Evolutionary conservation across 2,797 vertebrate genomes (phyloP).

Genomic region (Arnoldichthys spilopterus): DNA sequence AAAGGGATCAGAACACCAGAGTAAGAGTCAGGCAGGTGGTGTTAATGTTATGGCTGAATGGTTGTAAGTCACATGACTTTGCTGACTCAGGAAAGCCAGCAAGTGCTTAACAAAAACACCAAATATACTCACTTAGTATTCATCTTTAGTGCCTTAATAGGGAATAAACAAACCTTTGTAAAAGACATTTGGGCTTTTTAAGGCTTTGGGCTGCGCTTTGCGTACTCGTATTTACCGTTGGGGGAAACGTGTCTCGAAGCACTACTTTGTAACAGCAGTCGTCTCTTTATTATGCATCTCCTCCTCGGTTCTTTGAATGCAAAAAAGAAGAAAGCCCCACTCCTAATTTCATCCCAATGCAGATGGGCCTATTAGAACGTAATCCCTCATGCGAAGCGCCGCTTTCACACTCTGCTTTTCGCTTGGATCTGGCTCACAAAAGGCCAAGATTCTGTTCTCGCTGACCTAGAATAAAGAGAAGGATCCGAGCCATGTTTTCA

Average conservation of each 20-base stretch:
- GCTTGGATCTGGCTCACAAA: conserved; percentile 1
- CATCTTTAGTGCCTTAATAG: neutral
- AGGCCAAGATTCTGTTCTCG: neutral
- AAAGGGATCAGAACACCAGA: too few relatives aligned
- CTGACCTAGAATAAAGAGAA: conserved; percentile 1
- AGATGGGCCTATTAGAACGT: conserved; percentile 29
- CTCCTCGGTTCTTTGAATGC: neutral
- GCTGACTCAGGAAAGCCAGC: neutral
- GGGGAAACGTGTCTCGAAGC: neutral
- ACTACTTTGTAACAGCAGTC: conserved; percentile 13
- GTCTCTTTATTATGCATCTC: neutral
- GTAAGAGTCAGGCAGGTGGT: too few relatives aligned
- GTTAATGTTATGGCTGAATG: too few relatives aligned
- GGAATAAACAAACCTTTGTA: conserved; percentile 25
- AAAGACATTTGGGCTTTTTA: conserved; percentile 22
- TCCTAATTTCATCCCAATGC: conserved; percentile 18
- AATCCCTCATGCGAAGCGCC: neutral
- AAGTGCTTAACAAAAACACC: conserved; percentile 4
- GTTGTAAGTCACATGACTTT: conserved; percentile 13
- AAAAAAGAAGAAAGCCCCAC: neutral
- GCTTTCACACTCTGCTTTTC: neutral
- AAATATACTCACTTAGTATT: conserved; percentile 27
- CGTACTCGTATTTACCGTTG: neutral
- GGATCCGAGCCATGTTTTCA: conserved; percentile 21
- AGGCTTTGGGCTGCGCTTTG: neutral